These are phyloP conservation scores for Syrmaticus mikado DNA, from an alignment of 2,113 vertebrate genomes.

Conservation along the genomic window DNA sequence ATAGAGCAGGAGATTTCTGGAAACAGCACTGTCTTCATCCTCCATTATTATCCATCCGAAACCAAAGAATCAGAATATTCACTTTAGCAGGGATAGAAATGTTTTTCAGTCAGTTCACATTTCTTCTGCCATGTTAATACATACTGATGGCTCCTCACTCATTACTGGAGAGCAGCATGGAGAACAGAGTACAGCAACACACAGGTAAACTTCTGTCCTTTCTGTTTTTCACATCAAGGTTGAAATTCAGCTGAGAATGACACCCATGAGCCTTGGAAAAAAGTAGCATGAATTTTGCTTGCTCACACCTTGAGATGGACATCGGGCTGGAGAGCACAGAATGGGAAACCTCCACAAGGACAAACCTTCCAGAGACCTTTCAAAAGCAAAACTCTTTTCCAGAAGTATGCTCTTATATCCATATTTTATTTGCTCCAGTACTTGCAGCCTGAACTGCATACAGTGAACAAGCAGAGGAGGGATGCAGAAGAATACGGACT, in stretches of 20 bases:
- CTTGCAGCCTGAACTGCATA: not conserved
- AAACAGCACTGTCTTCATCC: not conserved
- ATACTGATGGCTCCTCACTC: not conserved
- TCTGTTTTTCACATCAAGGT: not conserved
- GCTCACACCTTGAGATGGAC: not conserved
- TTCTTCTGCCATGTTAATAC: not conserved
- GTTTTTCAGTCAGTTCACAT: not conserved
- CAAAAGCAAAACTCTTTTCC: not conserved
- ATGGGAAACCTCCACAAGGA: not conserved
- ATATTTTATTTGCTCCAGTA: not conserved
- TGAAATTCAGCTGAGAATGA: not conserved
- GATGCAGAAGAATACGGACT: not conserved
- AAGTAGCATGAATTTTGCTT: fast-evolving
- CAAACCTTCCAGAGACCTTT: not conserved
- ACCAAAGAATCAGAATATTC: not conserved
- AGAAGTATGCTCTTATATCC: not conserved
- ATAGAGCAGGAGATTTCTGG: not conserved
- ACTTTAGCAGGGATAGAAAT: not conserved
- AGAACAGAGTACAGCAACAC: not conserved
- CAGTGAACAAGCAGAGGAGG: not conserved
- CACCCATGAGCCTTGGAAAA: not conserved
- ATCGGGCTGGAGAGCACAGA: not conserved
- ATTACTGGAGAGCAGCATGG: not conserved
- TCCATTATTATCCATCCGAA: not conserved
- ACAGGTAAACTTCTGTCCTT: not conserved